Evolutionary conservation across 2,888 invertebrate genomes (phyloP).

Genomic region (Lagria hirta): DNA sequence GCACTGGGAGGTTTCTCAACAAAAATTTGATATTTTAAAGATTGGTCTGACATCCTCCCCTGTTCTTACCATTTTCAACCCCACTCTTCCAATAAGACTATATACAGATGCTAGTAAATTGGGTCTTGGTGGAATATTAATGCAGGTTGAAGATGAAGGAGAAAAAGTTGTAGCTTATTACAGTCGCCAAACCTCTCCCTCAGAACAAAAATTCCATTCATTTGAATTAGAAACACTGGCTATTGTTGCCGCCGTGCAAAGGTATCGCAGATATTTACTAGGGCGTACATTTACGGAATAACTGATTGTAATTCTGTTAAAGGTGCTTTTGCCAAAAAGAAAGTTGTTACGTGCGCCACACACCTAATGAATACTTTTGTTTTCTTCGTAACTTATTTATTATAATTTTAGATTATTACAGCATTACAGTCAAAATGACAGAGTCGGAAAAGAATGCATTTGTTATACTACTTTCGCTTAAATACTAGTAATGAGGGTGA

Average conservation of each 20-base stretch:
- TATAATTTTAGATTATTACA: no score
- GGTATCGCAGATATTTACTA: slow-evolving; percentile 21
- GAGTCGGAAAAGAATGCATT: no score
- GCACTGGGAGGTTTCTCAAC: slow-evolving; percentile 15
- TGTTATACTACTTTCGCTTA: no score
- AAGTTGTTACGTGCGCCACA: no score
- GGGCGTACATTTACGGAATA: slow-evolving; percentile 18
- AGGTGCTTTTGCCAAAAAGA: slow-evolving; percentile 17
- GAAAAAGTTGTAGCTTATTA: slow-evolving; percentile 38
- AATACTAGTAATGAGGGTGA: no score
- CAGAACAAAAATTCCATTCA: slow-evolving; percentile 30
- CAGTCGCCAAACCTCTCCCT: slow-evolving; percentile 34
- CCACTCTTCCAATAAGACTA: slow-evolving; percentile 10
- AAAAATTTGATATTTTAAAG: slow-evolving; percentile 16
- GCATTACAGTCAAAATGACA: no score
- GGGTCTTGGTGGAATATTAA: slow-evolving; percentile 20
- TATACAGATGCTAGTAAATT: slow-evolving; percentile 21
- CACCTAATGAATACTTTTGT: no score
- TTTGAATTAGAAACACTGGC: slow-evolving; percentile 29
- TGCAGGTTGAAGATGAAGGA: no score
- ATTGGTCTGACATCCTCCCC: slow-evolving; percentile 8
- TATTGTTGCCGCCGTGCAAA: slow-evolving; percentile 15
- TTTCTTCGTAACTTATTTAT: no score
- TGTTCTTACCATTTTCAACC: slow-evolving; percentile 15
- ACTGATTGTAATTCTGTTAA: slow-evolving; percentile 27